These are phyloP conservation scores for Bombyx mandarina DNA, from an alignment of 1,140 invertebrate species.

Conservation along the genomic window DNA sequence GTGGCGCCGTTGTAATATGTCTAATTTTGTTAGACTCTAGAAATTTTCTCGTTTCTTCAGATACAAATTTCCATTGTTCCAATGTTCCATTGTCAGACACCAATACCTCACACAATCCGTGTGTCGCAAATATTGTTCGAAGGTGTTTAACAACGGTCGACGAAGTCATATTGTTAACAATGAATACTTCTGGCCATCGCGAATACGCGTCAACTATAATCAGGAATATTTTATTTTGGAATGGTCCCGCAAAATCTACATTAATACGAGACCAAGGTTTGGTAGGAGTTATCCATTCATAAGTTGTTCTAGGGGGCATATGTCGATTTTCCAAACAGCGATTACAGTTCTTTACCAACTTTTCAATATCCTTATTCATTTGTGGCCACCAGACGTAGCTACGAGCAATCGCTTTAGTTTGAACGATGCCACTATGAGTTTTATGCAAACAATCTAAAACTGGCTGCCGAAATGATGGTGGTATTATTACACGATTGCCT, in stretches of 20 bases:
- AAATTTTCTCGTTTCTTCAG: slow-evolving; percentile 30
- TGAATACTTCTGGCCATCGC: slow-evolving; percentile 52
- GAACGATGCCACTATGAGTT: slow-evolving; percentile 54
- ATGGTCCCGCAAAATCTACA: slow-evolving; percentile 63
- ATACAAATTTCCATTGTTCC: no score
- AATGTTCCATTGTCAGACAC: no score
- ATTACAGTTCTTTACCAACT: slow-evolving; percentile 9
- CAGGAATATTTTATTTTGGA: slow-evolving; percentile 42
- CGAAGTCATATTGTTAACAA: slow-evolving; percentile 14
- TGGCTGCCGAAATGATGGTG: slow-evolving; percentile 2
- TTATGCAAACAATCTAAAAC: slow-evolving; percentile 28
- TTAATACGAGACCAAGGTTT: slow-evolving; percentile 63
- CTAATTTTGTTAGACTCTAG: slow-evolving; percentile 18
- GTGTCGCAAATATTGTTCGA: no score
- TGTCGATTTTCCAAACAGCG: slow-evolving; percentile 16
- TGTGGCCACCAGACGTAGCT: slow-evolving; percentile 66
- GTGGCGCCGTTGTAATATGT: slow-evolving; percentile 15
- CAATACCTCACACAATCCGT: no score
- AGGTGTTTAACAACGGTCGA: slow-evolving; percentile 20
- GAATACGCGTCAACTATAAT: slow-evolving; percentile 56
- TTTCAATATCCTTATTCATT: slow-evolving; percentile 52
- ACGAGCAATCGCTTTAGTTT: slow-evolving; percentile 65
- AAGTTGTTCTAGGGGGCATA: slow-evolving; percentile 23
- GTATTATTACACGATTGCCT: slow-evolving; percentile 20
- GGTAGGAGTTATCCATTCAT: slow-evolving; percentile 32